A percentile compares a stretch with the other conserved stretches of the same genome.
Evolutionary conservation across 64 coral and sea anemone species (phyloP).

Genomic region (Montipora foliosa): DNA sequence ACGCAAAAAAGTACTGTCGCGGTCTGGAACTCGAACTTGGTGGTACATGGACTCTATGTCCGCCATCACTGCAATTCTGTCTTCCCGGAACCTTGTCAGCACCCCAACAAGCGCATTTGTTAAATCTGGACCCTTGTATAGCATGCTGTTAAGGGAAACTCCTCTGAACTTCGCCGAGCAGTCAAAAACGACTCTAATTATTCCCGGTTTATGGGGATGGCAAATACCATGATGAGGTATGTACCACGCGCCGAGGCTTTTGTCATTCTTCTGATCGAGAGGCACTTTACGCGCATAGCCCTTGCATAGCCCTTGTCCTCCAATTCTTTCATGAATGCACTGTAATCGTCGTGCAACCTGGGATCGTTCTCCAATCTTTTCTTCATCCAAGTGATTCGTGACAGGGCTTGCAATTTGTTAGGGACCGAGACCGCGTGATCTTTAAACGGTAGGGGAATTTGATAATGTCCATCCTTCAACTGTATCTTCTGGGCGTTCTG

Average conservation of each 20-base stretch:
- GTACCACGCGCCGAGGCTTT: neutral
- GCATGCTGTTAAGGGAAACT: neutral
- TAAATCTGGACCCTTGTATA: slow-evolving; percentile 34
- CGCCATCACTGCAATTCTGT: neutral
- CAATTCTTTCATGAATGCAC: neutral
- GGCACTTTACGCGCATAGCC: neutral
- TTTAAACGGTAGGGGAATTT: slow-evolving; percentile 36
- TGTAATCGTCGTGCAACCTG: neutral
- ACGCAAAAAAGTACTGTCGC: neutral
- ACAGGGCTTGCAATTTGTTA: slow-evolving; percentile 23
- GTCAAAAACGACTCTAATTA: slow-evolving; percentile 2
- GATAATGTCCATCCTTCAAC: neutral
- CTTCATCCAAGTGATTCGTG: neutral
- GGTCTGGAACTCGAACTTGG: neutral
- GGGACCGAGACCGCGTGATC: neutral
- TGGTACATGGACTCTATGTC: neutral
- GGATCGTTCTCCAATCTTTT: neutral
- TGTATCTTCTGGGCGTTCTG: neutral
- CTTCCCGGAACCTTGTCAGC: slow-evolving; percentile 28
- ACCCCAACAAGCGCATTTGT: slow-evolving; percentile 22
- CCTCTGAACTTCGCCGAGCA: neutral
- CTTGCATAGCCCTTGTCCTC: neutral
- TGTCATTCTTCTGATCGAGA: neutral
- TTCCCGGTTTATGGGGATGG: slow-evolving; percentile 16
- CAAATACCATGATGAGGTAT: slow-evolving; percentile 35